Conservation (phyloP, 2,113 vertebrate genomes). For the Ophthalmolycus amberensis region DNA sequence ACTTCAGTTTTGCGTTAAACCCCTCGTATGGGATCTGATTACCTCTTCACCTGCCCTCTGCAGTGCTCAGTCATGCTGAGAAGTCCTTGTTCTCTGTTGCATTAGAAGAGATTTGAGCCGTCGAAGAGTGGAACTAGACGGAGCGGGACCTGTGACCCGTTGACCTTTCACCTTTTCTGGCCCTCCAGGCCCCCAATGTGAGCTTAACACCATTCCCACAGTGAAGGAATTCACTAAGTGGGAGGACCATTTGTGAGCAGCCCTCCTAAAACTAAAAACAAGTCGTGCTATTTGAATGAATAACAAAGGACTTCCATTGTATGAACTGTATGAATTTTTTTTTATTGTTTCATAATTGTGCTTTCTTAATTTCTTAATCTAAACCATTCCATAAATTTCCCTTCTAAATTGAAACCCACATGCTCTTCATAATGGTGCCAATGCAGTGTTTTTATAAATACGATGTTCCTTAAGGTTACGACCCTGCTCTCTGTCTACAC, state of each 20-base stretch:
- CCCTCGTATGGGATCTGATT: not conserved
- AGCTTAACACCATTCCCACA: constrained; percentile 56
- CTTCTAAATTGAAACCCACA: not conserved
- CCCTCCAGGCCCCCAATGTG: constrained; percentile 7
- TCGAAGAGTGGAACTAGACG: constrained; percentile 23
- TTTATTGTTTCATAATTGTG: too few species aligned
- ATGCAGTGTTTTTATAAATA: not conserved
- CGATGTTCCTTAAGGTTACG: too few species aligned
- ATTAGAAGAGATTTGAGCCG: constrained; percentile 43
- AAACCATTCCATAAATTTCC: not conserved
- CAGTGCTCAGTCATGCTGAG: constrained; percentile 49
- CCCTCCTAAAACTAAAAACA: not conserved
- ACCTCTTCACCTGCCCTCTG: constrained; percentile 12
- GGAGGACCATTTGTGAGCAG: constrained; percentile 12
- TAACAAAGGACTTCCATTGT: not conserved
- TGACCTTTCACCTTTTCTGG: constrained; percentile 32
- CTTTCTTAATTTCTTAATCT: too few species aligned
- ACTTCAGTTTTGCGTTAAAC: not conserved
- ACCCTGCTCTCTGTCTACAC: not conserved
- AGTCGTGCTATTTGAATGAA: not conserved
- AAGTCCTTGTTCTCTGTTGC: constrained; percentile 54
- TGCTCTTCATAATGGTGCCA: not conserved
- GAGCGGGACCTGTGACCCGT: constrained; percentile 25
- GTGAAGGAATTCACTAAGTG: constrained; percentile 47
- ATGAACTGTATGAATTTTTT: not conserved